A percentile compares a stretch with the other conserved stretches of the same genome.
Evolutionary conservation across 2,888 invertebrate species (phyloP).

Genomic region (Apotomis capreana): DNA sequence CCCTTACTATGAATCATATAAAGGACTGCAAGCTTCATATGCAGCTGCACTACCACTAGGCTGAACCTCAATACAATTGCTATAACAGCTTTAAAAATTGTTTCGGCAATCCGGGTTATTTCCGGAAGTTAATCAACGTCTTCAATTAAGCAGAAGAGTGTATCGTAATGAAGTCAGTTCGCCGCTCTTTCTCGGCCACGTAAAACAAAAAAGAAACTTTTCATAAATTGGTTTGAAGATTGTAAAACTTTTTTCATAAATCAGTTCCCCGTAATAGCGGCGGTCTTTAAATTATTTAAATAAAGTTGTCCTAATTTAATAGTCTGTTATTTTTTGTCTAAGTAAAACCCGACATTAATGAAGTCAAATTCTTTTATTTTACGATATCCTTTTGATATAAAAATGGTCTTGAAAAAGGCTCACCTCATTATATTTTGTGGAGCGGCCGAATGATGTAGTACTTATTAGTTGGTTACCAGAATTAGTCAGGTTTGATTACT

Average conservation of each 20-base stretch:
- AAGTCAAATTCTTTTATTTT: constrained; percentile 11
- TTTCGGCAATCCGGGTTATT: background rate
- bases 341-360: constrained; percentile 3
- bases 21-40: too few species aligned
- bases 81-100: background rate
- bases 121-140: constrained; percentile 31
- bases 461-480: background rate
- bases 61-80: background rate
- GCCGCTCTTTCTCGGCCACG: constrained; percentile 57
- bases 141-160: constrained; percentile 40
- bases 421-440: too few species aligned
- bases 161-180: constrained; percentile 52
- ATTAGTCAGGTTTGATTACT: too few species aligned
- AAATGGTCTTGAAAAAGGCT: background rate
- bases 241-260: constrained; percentile 72
- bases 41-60: too few species aligned
- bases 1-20: too few species aligned
- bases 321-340: constrained; percentile 42
- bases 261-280: constrained; percentile 60
- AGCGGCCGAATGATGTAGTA: background rate
- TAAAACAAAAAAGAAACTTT: constrained; percentile 63
- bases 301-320: constrained; percentile 57
- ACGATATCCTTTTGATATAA: background rate
- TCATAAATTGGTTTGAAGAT: constrained; percentile 67
- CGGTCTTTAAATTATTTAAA: constrained; percentile 61